phyloP scores from a whole-genome alignment of 2,113 vertebrate species.

The Forbesichthys papilliferus region DNA sequence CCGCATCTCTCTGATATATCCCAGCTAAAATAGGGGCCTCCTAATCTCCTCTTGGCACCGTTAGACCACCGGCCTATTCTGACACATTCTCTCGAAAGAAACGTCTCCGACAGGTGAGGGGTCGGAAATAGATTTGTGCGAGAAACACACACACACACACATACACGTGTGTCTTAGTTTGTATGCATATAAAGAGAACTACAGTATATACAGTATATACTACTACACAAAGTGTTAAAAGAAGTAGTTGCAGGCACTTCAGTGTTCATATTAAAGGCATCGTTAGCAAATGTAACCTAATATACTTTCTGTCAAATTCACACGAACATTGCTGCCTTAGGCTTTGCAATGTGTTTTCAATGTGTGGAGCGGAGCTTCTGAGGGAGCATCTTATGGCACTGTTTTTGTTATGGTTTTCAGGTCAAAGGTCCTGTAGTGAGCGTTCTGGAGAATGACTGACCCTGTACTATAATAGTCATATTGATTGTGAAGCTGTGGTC shows the following conservation, averaged over 20 bases:
- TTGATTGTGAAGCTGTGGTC: constrained; percentile 45
- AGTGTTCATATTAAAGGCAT: neutral
- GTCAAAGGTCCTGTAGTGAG: too few relatives aligned
- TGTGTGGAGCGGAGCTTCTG: too few relatives aligned
- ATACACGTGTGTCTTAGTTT: too few relatives aligned
- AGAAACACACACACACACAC: constrained; percentile 40
- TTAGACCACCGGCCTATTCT: constrained; percentile 70
- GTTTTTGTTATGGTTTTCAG: too few relatives aligned
- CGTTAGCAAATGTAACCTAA: too few relatives aligned
- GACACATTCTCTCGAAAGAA: constrained; percentile 79
- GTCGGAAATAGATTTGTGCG: constrained; percentile 69
- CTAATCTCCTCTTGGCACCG: constrained; percentile 76
- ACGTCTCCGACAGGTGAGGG: constrained; percentile 77
- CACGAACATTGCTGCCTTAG: constrained; percentile 36
- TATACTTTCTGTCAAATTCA: too few relatives aligned
- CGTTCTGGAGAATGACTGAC: too few relatives aligned
- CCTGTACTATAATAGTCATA: constrained; percentile 1
- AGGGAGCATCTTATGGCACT: too few relatives aligned
- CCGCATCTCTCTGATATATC: constrained; percentile 72
- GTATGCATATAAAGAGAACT: constrained; percentile 1
- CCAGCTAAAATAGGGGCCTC: constrained; percentile 78
- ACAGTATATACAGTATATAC: constrained; percentile 5
- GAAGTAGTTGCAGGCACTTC: constrained; percentile 31
- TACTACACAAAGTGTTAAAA: constrained; percentile 22
- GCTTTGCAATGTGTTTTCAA: too few relatives aligned